phyloP scores from a whole-genome alignment of 2,113 vertebrate genomes.

The Puffinus mauretanicus region DNA sequence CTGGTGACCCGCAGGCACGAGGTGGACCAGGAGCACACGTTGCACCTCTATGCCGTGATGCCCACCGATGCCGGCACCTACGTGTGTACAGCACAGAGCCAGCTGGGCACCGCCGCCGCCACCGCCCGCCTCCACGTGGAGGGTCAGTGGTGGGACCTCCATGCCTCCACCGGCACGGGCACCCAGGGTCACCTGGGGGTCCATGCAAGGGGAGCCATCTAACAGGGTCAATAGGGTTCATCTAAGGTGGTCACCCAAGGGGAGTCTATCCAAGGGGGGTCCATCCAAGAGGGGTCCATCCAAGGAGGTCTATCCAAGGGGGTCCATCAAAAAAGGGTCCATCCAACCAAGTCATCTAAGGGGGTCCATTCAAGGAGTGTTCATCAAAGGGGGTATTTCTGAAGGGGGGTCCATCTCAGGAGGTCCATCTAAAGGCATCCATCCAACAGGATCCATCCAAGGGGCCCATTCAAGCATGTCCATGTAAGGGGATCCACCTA shows the following conservation, averaged over 20 bases:
- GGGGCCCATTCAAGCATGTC: not conserved
- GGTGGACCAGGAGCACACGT: conserved; percentile 80
- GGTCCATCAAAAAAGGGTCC: too few species aligned
- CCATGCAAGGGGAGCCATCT: not conserved
- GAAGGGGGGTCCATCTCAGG: not conserved
- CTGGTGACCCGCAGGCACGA: conserved; percentile 73
- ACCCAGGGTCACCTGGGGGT: not conserved
- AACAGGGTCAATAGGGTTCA: not conserved
- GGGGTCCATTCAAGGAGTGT: not conserved
- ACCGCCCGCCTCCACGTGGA: conserved; percentile 74
- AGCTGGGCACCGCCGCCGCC: conserved; percentile 71
- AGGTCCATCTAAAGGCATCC: not conserved
- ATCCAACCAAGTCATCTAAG: not conserved
- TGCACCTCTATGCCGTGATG: conserved; percentile 80
- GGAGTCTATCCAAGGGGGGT: not conserved
- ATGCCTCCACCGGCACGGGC: fast-evolving
- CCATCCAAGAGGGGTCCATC: too few species aligned
- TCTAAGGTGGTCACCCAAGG: not conserved
- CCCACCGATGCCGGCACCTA: conserved; percentile 78
- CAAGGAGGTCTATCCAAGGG: not conserved
- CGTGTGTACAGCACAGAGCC: conserved; percentile 80
- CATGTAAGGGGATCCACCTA: not conserved
- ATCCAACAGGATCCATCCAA: not conserved
- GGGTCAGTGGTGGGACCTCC: conserved; percentile 63
- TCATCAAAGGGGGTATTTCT: not conserved